Base-by-base conservation (phyloP, 2,113 vertebrate species). In the Marmota monax region DNA sequence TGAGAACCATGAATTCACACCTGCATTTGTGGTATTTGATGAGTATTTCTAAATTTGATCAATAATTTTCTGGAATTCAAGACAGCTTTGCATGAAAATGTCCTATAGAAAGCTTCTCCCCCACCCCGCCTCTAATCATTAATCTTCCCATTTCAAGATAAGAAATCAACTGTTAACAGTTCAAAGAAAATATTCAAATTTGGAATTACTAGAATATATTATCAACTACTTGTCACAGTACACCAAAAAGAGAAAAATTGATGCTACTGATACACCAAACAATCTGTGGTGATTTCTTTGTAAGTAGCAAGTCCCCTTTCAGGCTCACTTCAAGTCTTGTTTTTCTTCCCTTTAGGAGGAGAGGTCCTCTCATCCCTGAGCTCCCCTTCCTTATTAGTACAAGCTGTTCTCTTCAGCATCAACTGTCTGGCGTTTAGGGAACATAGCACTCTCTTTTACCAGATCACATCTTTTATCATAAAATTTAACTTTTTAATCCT, bases 51-150 rank as follows among this genome's bases (percentile, higher is more conserved):
- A 90, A 78, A 67, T 78, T 42, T 88, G 22, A 39, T n/a, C 85
- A 96, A 63, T 74, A 90, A 45, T 61, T 80, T 65, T 92, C 25
- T 72, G 79, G 23, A 70, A 20, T 96, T 74, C 37, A 94, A 73
- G 12, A 53, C 12, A 87, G 10, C 2, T 69, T 87, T 87, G 65
- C 39, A 88, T 92, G 42, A 78, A 58, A 85, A 93, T 77, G 92
- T 77, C 29, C 22, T 74, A 8, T n/a, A 63, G 29, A 9, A 84
- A 70, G 29, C 63, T 96, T 79, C 34, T 79, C 79, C 69, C 5
- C 18, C 45, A 45, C 45, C 45, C 45, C 45, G 8, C n/a, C n/a
- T 37, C 18, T 39, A 95, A 17, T 3, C 48, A 73, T 67, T 73
- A 7, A 10, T 86, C 29, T 79, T 73, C 32, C 7, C 23, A 1